Percentiles rank a stretch among this genome's conserved stretches.
These are phyloP conservation scores for Operophtera brumata DNA, from an alignment of 2,888 invertebrate species.

Conservation along the genomic window DNA sequence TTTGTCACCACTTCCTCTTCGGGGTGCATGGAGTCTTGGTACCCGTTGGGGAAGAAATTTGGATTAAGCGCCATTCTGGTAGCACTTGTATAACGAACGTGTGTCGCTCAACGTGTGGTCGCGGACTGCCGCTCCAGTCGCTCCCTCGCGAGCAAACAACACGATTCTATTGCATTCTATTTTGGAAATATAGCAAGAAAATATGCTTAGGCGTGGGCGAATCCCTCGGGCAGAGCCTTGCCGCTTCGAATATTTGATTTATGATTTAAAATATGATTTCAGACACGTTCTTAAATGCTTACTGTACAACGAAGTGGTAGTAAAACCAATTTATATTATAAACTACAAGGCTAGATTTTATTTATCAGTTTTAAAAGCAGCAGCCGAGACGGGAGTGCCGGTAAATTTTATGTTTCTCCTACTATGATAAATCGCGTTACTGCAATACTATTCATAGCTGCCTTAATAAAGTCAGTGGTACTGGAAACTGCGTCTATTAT, in stretches of 20 bases:
- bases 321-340: too few species aligned
- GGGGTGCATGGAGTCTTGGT: conserved; percentile 76
- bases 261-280: conserved; percentile 31
- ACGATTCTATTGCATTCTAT: conserved; percentile 78
- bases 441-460: conserved; percentile 6
- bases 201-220: conserved; percentile 68
- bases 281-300: background rate
- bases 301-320: too few species aligned
- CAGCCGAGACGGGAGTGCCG: too few species aligned
- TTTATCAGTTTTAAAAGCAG: too few species aligned
- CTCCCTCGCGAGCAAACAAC: conserved; percentile 72
- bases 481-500: conserved; percentile 49
- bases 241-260: conserved; percentile 42
- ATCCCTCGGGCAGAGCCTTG: conserved; percentile 61
- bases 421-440: background rate
- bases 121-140: conserved; percentile 73
- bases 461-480: conserved; percentile 29
- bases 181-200: conserved; percentile 77
- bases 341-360: too few species aligned
- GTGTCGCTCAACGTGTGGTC: conserved; percentile 66
- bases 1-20: conserved; percentile 82
- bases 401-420: background rate
- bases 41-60: conserved; percentile 78
- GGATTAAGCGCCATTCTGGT: conserved; percentile 68
- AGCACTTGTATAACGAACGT: conserved; percentile 61